Conservation (phyloP, 2,888 invertebrate species). For the Melanophora roralis region DNA sequence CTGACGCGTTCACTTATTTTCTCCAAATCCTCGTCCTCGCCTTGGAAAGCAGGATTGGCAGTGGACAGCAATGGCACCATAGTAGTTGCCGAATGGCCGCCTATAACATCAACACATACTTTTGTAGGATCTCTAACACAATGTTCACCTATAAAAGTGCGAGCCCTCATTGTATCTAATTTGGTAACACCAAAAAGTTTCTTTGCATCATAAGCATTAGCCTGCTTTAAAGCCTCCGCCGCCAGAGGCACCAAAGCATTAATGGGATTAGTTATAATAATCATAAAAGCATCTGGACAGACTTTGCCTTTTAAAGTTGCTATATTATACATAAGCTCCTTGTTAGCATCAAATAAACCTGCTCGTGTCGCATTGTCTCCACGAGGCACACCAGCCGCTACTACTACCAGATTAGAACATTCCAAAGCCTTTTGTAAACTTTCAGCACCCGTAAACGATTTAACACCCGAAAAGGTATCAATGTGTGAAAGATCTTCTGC, state of each 20-base stretch:
- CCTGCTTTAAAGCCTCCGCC: conserved; percentile 87
- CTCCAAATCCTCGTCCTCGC: conserved; percentile 85
- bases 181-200: conserved; percentile 97
- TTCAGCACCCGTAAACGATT: conserved; percentile 80
- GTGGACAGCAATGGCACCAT: conserved; percentile 97
- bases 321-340: conserved; percentile 92
- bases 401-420: conserved; percentile 89
- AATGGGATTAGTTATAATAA: conserved; percentile 97
- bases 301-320: conserved; percentile 85
- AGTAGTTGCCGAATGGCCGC: conserved; percentile 97
- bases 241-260: conserved; percentile 98
- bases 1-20: conserved; percentile 92
- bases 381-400: conserved; percentile 96
- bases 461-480: conserved; percentile 80
- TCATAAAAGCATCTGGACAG: conserved; percentile 92
- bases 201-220: conserved; percentile 89
- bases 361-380: conserved; percentile 95
- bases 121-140: conserved; percentile 88
- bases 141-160: conserved; percentile 92
- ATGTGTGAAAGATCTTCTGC: conserved; percentile 97
- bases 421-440: conserved; percentile 85
- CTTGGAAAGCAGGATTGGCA: conserved; percentile 87
- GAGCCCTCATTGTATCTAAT: conserved; percentile 94
- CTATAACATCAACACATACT: conserved; percentile 93
- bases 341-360: conserved; percentile 97